Base-by-base conservation (phyloP, 2,797 vertebrate species). In the Sarcophilus harrisii region DNA sequence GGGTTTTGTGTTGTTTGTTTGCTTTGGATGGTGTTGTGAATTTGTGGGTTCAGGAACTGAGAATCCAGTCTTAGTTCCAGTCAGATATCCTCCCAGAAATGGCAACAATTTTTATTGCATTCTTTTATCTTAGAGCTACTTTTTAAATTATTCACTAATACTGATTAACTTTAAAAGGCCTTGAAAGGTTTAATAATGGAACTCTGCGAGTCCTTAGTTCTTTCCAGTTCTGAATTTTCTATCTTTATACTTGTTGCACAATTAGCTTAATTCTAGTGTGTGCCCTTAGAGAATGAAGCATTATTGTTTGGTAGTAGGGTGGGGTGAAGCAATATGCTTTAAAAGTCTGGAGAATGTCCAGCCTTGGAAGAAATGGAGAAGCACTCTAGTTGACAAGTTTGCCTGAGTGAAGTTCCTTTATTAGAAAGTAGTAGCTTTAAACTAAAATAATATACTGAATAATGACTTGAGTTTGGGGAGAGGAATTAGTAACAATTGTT, bases 361-460 rank as follows among this genome's bases (percentile, higher is more conserved):
- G 57, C 49, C 30, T 49, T 90, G 28, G 4, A 57, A 54, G 54
- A n/a, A 90, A 90, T 90, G 52, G 32, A 57, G 90, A 90, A 90
- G 90, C 32, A 57, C 12, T 5, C 58, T 58, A 32, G 45, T 94
- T 92, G 81, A 92, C 62, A 93, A 62, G 38, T 95, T 90, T 89
- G 62, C 10, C 57, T 59, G 14, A 28, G 57, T n/a, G 45, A 59
- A 32, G 90, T 96, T 92, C 90, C 59, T 89, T 57, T 94, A 73
- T 90, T 92, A 92, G 60, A 92, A 95, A 95, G 66, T 91, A 93
- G 92, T 90, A 96, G 92, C 57, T 11, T 60, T 91, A 89, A 24
- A 59, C 54, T 55, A 55, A 10, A 62, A 52, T n/a, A 91, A 9
- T 55, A 55, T 55, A 55, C 54, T 55, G 9, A 55, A 55, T 4